Conservation (phyloP, 2,888 invertebrate species). For the Pterobdella sp. region DNA sequence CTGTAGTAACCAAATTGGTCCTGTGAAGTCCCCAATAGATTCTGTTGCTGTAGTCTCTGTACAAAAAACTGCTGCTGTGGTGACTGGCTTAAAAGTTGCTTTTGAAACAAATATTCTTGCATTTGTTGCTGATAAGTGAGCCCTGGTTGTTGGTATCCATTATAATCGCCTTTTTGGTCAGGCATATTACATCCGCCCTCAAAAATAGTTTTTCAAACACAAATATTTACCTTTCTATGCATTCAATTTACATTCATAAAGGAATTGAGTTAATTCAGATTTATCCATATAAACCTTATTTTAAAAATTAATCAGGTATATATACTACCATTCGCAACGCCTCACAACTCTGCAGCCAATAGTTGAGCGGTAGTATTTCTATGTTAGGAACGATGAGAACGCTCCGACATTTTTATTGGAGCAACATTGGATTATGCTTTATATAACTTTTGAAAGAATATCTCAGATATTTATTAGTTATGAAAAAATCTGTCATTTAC, state of each 20-base stretch:
- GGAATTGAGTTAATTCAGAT: too few relatives aligned
- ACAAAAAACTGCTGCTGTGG: neutral
- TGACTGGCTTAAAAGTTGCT: neutral
- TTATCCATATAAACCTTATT: neutral
- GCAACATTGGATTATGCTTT: too few relatives aligned
- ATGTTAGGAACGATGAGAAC: neutral
- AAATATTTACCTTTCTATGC: neutral
- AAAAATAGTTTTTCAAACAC: neutral
- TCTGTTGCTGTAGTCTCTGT: neutral
- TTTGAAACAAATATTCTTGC: neutral
- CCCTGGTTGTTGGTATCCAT: neutral
- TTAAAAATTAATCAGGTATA: neutral
- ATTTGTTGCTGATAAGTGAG: neutral
- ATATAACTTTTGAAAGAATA: too few relatives aligned
- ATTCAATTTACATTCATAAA: neutral
- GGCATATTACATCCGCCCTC: neutral
- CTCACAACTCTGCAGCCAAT: neutral
- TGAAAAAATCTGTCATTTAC: too few relatives aligned
- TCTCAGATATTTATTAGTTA: too few relatives aligned
- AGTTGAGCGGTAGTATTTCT: neutral
- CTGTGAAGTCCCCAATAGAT: neutral
- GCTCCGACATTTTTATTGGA: neutral
- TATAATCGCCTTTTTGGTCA: neutral
- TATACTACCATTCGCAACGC: neutral
- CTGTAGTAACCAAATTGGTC: too few relatives aligned